Percentiles rank a stretch among this genome's conserved stretches.
Conservation (phyloP, 2,888 invertebrate genomes). For the Tachina fera region DNA sequence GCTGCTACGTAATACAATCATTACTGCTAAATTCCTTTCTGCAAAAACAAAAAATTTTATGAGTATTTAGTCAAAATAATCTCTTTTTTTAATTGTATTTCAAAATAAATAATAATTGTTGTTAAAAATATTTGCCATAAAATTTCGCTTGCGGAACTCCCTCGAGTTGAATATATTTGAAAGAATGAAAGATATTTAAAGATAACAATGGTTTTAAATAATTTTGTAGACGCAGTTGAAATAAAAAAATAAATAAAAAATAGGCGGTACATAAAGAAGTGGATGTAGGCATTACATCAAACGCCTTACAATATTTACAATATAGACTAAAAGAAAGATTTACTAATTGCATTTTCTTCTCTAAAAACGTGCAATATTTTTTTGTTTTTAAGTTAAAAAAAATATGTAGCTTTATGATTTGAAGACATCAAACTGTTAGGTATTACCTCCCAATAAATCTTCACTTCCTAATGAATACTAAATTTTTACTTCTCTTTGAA, state of each 20-base stretch:
- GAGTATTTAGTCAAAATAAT: slow-evolving; percentile 4
- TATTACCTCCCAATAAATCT: too few relatives aligned
- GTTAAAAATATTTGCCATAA: slow-evolving; percentile 33
- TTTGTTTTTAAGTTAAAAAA: too few relatives aligned
- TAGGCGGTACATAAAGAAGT: neutral
- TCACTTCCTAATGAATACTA: too few relatives aligned
- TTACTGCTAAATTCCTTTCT: slow-evolving; percentile 32
- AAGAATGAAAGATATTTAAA: slow-evolving; percentile 37
- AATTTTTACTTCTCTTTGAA: too few relatives aligned
- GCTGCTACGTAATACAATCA: slow-evolving; percentile 1
- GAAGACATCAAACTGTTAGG: too few relatives aligned
- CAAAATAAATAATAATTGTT: slow-evolving; percentile 31
- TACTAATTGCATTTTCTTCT: too few relatives aligned
- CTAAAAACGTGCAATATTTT: too few relatives aligned
- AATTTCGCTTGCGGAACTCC: slow-evolving; percentile 45
- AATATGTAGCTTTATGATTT: too few relatives aligned
- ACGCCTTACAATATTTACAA: neutral
- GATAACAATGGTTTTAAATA: slow-evolving; percentile 4
- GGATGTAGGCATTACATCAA: neutral
- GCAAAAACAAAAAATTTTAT: neutral
- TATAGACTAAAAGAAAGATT: too few relatives aligned
- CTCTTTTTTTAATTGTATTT: neutral
- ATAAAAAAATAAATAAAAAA: slow-evolving; percentile 4
- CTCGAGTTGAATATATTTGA: slow-evolving; percentile 34
- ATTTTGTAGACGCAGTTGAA: neutral